Base-by-base conservation (phyloP, 2,888 invertebrate genomes). In the Chironomus tentans region DNA sequence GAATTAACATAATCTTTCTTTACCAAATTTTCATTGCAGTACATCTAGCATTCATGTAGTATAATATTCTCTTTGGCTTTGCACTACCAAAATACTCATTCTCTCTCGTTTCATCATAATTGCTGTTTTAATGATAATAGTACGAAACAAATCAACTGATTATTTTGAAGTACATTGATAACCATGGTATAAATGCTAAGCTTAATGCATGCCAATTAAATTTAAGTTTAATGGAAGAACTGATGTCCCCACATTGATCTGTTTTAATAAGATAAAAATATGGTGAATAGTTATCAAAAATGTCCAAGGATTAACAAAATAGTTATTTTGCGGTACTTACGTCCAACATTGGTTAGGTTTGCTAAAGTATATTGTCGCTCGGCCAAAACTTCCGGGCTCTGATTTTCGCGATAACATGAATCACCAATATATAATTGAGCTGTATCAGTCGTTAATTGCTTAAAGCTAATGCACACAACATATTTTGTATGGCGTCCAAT, bases 401-500 rank as follows among this genome's bases (percentile, higher is more conserved):
- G 82, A 76, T 81, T 80, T 28, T 81, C 81, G 1, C 84, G 81
- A 79, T 82, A 83, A 77, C 84, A 84, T 76, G 83, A 82, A 80
- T 84, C 84, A 68, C 84, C 84, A 76, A 84, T 81, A 47, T 83
- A 81, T 79, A 84, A 79, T 79, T 83, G 82, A 69, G 82, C 82
- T 70, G 82, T 82, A 77, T 83, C 84, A 77, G 82, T 80, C 73
- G 82, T 82, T 76, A 62, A 50, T 76, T 76, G 76, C 69, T 82
- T 80, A 79, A 84, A 84, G 77, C 82, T 84, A 76, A 84, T 82
- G 78, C 84, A 84, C 46, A 84, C 84, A 70, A 83, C 83, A 77
- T 84, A 84, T 78, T 83, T 83, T 69, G 83, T 82, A 78, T 84
- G 84, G 46, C 82, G 80, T 18, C 84, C 84, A 82, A 95, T 93